Evolutionary conservation across 2,797 vertebrate species (phyloP), one percentile per base, ranked within the genome.

Genomic region (Oryzias dopingdopingensis): DNA sequence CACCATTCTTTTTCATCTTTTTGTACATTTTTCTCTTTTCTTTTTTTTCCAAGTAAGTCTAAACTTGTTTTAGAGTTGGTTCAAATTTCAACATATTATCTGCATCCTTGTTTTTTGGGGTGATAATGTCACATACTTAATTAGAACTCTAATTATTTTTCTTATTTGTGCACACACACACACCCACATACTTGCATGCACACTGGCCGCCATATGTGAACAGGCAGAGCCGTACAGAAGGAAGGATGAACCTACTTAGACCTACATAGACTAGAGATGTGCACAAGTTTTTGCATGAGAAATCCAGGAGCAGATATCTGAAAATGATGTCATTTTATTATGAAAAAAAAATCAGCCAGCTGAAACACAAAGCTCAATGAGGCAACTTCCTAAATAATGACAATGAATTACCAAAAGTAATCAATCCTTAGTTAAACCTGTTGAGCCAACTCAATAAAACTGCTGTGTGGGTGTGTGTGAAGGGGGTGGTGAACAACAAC

Each of bases 231-330:
- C 49, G 76, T 29, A 67, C 77, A 70, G 70, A 77, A 76, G 63
- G 48, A 80, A 72, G 69, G 70, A 77, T 73, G 61, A 53, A 83
- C 62, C 41, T 20, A 42, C 59, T 83, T 86, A 85, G 79, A 76
- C 56, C 76, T 76, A 59, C 67, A 68, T 58, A 64, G 62, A 56
- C 22, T 71, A 66, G 77, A 77, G 18, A 69, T 54, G 67, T 48
- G 16, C 57, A 50, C 64, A 79, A 79, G 58, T 88, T 83, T 64
- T 55, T 55, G 52, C 49, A 49, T 17, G 26, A 48, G 18, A 71
- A 59, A 64, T 50, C 43, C 59, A 22, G 59, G 55, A 56, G 60
- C 57, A 70, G 53, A 46, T 63, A 60, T 7, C 41, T 61, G 17
- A 49, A 62, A 46, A 50, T 41, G 13, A 13, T 59, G 3, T 52